These are phyloP conservation scores for Aporophyla nigra DNA, from an alignment of 2,888 invertebrate genomes.

Conservation along the genomic window DNA sequence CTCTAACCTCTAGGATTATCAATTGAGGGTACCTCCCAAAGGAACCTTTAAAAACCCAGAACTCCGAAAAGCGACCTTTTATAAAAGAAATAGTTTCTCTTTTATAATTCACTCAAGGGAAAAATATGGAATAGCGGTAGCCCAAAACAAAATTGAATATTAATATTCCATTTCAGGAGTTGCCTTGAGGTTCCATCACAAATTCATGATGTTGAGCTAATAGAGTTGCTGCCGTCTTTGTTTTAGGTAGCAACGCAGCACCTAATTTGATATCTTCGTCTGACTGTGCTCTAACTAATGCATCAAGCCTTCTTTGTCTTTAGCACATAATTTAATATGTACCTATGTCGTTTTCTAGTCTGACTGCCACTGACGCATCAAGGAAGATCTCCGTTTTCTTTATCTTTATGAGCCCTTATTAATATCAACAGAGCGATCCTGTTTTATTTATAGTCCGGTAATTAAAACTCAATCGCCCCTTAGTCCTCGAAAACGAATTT, in stretches of 20 bases:
- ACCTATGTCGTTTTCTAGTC: neutral
- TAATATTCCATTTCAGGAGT: slow-evolving; percentile 47
- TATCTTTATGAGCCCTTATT: slow-evolving; percentile 46
- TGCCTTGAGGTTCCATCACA: slow-evolving; percentile 24
- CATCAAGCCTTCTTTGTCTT: slow-evolving; percentile 9
- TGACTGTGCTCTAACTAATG: neutral
- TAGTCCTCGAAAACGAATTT: slow-evolving; percentile 55
- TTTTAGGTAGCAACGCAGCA: neutral
- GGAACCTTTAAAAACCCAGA: slow-evolving; percentile 37
- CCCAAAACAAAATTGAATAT: slow-evolving; percentile 41
- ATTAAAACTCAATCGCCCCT: slow-evolving; percentile 49
- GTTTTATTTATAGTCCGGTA: slow-evolving; percentile 38
- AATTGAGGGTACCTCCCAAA: slow-evolving; percentile 36
- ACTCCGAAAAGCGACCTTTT: slow-evolving; percentile 25
- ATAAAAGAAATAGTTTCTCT: slow-evolving; percentile 13
- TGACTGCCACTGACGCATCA: slow-evolving; percentile 13
- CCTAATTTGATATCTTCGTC: slow-evolving; percentile 11
- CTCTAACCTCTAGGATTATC: slow-evolving; percentile 31
- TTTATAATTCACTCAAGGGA: slow-evolving; percentile 32
- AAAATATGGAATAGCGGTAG: slow-evolving; percentile 43
- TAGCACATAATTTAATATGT: slow-evolving; percentile 5
- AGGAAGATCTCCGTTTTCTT: slow-evolving; percentile 7
- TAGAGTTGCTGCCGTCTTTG: slow-evolving; percentile 15
- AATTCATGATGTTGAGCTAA: slow-evolving; percentile 35
- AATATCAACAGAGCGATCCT: slow-evolving; percentile 18